Base-by-base conservation (phyloP, 2,888 invertebrate genomes). In the Lymantria monacha region DNA sequence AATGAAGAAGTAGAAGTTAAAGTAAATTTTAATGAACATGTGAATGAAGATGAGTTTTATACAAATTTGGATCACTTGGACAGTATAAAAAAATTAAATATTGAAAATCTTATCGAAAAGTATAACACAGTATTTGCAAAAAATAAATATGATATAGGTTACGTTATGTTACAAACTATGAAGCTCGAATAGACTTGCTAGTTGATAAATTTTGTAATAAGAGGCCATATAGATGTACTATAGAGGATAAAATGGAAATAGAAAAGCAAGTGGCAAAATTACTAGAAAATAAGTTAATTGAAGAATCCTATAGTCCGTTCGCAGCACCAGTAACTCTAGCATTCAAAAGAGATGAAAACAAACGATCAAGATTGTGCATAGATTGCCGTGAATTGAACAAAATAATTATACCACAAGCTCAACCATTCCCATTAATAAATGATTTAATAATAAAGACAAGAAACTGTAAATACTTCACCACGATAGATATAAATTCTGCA, bases 361-460 rank as follows among this genome's bases (percentile, higher is more conserved):
- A 42, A 42, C n/a, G 42, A 15, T 15, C 42, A 42, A 42, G 42
- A 42, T 22, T 22, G 22, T 22, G 22, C 22, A 22, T 22, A 22
- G 22, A 22, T 5, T 22, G 2, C 22, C 5, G 14, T 9, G 42
- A 42, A 42, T 54, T 61, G 66, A 70, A 68, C 46, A 66, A 65
- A 57, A 63, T 68, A 9, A 53, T 66, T 9, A 49, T 63, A 0
- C 65, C 66, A 8, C 70, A 75, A 59, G 41, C 77, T 10, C 72
- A 74, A 42, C 56, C 56, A 14, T 59, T 59, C 40, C 59, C 59
- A 1, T 30, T 60, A 9, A 76, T 76, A 44, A 74, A 77, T 12
- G 76, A 77, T 49, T 48, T 76, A 47, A 66, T 78, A 49, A 67
- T 79, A 55, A 80, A 80, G 53, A 77, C 77, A 30, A 78, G 77